Percentiles rank a stretch among this genome's conserved stretches.
Evolutionary conservation across 2,797 vertebrate genomes (phyloP).

Genomic region (Clamator glandarius): DNA sequence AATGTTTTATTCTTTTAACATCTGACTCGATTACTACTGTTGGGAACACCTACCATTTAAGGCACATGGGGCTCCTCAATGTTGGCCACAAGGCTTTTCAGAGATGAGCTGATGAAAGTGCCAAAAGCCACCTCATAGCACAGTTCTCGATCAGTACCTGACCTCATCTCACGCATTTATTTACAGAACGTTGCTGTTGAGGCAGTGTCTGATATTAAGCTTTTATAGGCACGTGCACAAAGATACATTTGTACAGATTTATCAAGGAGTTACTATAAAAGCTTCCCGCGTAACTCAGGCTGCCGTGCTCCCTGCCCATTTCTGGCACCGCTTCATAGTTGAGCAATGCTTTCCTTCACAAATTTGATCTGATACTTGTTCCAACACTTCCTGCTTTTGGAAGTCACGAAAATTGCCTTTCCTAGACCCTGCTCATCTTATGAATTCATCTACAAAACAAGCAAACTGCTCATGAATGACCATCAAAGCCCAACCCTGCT

Average conservation of each 20-base stretch:
- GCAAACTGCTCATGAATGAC: not conserved
- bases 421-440: not conserved
- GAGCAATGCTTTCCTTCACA: not conserved
- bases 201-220: not conserved
- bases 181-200: not conserved
- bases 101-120: not conserved
- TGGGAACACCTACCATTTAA: not conserved
- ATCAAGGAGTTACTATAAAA: not conserved
- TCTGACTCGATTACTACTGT: not conserved
- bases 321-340: accelerated
- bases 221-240: not conserved
- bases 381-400: not conserved
- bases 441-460: not conserved
- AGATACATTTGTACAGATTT: not conserved
- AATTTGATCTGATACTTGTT: not conserved
- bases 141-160: not conserved
- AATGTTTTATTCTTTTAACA: not conserved
- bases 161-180: not conserved
- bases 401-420: not conserved
- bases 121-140: not conserved
- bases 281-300: not conserved
- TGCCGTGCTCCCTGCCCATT: not conserved
- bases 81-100: not conserved
- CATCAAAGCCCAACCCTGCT: not conserved
- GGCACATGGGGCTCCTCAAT: not conserved